Evolutionary conservation across 2,797 vertebrate genomes (phyloP).

Genomic region (Karalla daura): DNA sequence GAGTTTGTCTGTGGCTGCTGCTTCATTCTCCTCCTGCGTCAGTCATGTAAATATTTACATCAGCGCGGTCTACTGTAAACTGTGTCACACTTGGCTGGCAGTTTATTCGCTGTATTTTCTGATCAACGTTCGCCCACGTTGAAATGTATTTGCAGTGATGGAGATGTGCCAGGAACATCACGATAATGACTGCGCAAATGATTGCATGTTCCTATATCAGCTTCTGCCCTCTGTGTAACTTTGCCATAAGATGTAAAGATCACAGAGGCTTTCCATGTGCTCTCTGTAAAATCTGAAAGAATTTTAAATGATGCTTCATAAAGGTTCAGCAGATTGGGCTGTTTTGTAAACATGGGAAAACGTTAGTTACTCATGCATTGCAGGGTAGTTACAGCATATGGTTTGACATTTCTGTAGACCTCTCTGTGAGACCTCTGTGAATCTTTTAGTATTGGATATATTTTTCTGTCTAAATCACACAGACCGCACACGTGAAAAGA

Average conservation of each 20-base stretch:
- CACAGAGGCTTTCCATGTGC: not conserved
- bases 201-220: not conserved
- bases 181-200: not conserved
- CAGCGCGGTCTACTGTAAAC: not conserved
- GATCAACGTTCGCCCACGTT: not conserved
- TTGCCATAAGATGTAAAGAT: not conserved
- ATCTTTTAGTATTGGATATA: not conserved
- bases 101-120: not conserved
- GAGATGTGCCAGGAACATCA: not conserved
- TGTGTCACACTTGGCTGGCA: not conserved
- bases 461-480: slow-evolving; percentile 18
- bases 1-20: not conserved
- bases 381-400: not conserved
- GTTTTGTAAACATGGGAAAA: not conserved
- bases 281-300: not conserved
- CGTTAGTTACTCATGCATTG: not conserved
- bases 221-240: not conserved
- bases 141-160: not conserved
- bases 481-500: slow-evolving; percentile 21
- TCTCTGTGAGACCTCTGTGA: not conserved
- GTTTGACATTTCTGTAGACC: slow-evolving; percentile 14
- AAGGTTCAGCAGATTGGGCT: not conserved
- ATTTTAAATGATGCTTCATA: not conserved
- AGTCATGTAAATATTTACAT: not conserved
- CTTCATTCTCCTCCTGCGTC: not conserved